phyloP scores from a whole-genome alignment of 1,140 invertebrate species.

The Phymastichus coffea region DNA sequence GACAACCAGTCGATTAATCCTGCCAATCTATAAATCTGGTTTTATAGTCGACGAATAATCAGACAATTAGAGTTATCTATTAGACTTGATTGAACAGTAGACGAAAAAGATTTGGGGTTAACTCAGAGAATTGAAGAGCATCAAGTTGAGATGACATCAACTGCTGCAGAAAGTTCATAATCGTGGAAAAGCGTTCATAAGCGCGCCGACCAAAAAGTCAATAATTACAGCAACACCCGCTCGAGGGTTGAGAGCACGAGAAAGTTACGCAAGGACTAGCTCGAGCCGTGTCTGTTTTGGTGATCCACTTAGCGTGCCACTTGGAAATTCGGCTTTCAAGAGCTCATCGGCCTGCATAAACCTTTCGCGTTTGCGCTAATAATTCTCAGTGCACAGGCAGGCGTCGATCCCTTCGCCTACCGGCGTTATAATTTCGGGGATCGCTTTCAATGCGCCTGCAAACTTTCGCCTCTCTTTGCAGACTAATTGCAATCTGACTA shows the following conservation, averaged over 20 bases:
- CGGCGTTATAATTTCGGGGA: not conserved
- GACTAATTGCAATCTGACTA: no score
- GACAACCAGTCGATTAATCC: not conserved
- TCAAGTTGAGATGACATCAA: not conserved
- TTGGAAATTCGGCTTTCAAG: conserved; percentile 13
- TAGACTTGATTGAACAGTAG: no score
- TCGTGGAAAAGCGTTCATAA: conserved; percentile 8
- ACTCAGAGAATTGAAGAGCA: no score
- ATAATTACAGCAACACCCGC: no score
- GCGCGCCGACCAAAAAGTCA: not conserved
- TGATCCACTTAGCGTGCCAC: conserved; percentile 16
- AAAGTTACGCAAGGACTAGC: no score
- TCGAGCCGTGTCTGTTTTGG: conserved; percentile 18
- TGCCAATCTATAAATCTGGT: not conserved
- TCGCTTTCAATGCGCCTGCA: not conserved
- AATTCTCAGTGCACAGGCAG: conserved; percentile 1
- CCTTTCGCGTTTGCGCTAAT: not conserved
- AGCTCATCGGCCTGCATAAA: conserved; percentile 10
- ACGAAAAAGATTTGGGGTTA: no score
- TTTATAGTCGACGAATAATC: not conserved
- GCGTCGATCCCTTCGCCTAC: not conserved
- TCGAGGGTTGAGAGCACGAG: no score
- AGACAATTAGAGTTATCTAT: no score
- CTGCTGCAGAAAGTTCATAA: conserved; percentile 1
- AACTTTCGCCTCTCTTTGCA: not conserved